A percentile compares a stretch with the other conserved stretches of the same genome.
phyloP scores from a whole-genome alignment of 2,113 vertebrate species.

The Eretmodus cyanostictus region DNA sequence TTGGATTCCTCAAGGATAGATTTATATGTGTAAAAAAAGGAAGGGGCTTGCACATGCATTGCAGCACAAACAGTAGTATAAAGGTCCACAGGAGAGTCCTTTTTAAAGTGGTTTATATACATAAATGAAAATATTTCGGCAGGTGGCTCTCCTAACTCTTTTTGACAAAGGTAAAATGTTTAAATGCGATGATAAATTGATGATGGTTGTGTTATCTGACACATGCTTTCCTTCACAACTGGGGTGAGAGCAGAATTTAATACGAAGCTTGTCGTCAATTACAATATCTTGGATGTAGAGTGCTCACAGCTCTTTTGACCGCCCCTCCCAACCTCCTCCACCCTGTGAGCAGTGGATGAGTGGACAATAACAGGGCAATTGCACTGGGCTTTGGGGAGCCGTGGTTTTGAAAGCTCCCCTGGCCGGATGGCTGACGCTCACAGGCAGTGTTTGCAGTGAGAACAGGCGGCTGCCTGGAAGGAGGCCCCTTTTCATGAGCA shows the following conservation, averaged over 20 bases:
- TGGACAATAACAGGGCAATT: conserved; percentile 78
- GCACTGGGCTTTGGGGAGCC: conserved; percentile 73
- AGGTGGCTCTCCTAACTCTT: background rate
- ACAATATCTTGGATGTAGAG: conserved; percentile 10
- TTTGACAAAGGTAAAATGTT: background rate
- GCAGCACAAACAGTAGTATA: background rate
- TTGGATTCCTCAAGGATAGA: background rate
- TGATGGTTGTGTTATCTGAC: background rate
- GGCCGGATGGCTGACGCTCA: conserved; percentile 17
- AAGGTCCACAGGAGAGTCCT: background rate
- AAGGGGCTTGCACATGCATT: background rate
- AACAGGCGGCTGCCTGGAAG: background rate
- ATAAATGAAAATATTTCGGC: background rate
- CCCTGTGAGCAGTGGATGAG: conserved; percentile 57
- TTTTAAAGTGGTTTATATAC: background rate
- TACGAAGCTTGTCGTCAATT: conserved; percentile 32
- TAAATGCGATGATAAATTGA: background rate
- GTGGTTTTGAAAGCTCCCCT: conserved; percentile 32
- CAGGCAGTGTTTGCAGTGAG: conserved; percentile 16
- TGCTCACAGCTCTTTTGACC: conserved; percentile 4
- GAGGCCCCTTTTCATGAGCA: background rate
- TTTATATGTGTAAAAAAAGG: background rate
- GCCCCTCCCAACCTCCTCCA: background rate
- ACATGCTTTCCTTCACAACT: background rate
- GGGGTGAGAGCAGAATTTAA: conserved; percentile 7